phyloP scores from a whole-genome alignment of 2,888 invertebrate genomes.

The Idaea biselata region DNA sequence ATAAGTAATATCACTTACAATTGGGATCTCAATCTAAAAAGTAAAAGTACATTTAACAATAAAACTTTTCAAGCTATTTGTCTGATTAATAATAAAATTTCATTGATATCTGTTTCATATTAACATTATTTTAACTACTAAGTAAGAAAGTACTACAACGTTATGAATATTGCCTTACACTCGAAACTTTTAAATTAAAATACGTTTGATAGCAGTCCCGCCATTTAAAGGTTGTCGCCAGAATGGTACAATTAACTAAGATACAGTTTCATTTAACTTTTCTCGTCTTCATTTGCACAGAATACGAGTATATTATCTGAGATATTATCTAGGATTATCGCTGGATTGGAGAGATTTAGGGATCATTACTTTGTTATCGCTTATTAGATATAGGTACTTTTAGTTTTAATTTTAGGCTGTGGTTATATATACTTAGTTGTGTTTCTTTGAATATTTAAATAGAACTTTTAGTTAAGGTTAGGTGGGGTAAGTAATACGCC shows the following conservation, averaged over 20 bases:
- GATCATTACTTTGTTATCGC: not conserved
- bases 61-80: not conserved
- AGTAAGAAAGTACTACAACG: not conserved
- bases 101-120: not conserved
- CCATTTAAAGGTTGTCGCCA: not conserved
- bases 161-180: not conserved
- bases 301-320: not conserved
- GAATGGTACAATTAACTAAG: not conserved
- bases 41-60: not conserved
- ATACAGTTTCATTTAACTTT: not conserved
- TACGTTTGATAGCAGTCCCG: not conserved
- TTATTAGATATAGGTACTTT: not conserved
- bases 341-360: not conserved
- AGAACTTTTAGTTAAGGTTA: no score
- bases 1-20: slow-evolving; percentile 17
- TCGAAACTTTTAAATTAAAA: slow-evolving; percentile 1
- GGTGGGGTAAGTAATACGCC: no score
- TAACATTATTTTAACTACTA: not conserved
- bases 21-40: not conserved
- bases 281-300: not conserved
- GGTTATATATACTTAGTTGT: no score
- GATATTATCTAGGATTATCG: slow-evolving; percentile 1
- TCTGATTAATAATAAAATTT: no score
- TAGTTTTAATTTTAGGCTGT: no score
- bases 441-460: no score